phyloP scores from a whole-genome alignment of 2,797 vertebrate species.

The Galago senegalensis region DNA sequence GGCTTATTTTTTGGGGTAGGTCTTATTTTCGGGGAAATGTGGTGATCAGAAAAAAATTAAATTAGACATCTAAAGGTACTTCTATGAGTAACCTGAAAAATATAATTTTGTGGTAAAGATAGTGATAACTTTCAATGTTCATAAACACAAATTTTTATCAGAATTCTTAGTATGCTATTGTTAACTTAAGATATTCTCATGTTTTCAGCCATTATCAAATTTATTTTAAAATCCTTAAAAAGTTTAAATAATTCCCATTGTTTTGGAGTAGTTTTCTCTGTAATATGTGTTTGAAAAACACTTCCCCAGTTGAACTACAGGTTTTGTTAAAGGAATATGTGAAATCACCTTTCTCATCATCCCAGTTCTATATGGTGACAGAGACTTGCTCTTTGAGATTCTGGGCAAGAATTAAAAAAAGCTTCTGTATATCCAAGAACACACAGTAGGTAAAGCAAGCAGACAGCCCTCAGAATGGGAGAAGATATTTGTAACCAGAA shows the following conservation, averaged over 20 bases:
- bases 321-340: background rate
- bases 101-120: background rate
- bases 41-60: background rate
- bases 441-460: too few relatives aligned
- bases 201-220: background rate
- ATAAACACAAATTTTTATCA: background rate
- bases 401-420: background rate
- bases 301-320: background rate
- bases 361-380: background rate
- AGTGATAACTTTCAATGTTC: background rate
- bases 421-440: too few relatives aligned
- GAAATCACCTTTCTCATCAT: background rate
- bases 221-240: background rate
- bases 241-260: background rate
- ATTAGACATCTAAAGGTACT: background rate
- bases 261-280: background rate
- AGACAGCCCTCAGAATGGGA: too few relatives aligned
- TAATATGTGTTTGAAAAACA: conserved; percentile 33
- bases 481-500: too few relatives aligned
- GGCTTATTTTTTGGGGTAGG: too few relatives aligned
- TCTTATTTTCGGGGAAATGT: too few relatives aligned
- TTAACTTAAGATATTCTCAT: background rate
- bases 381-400: background rate
- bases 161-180: background rate
- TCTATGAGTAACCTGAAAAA: background rate